Conservation (phyloP, 2,113 vertebrate species). For the Peromyscus polionotus region DNA sequence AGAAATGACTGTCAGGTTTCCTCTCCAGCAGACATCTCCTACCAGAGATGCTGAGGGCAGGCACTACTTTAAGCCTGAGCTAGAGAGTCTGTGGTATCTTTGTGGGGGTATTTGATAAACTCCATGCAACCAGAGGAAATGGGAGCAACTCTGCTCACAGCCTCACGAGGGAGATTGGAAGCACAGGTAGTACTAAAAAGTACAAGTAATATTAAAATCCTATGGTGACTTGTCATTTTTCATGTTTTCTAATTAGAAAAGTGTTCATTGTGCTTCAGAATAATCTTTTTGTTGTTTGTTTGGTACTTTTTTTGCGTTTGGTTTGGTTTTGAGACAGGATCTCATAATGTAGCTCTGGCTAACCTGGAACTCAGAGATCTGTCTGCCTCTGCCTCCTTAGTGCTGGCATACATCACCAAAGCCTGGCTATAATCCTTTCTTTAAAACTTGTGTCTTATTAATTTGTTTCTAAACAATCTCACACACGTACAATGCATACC, state of each 20-base stretch:
- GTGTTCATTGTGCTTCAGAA: background rate
- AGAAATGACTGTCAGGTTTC: rapidly evolving
- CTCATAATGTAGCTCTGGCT: background rate
- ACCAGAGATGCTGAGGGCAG: background rate
- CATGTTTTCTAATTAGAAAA: background rate
- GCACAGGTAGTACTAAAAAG: background rate
- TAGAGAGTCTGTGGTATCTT: background rate
- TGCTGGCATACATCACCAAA: background rate
- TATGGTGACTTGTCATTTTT: background rate
- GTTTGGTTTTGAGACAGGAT: background rate
- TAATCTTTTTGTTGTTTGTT: background rate
- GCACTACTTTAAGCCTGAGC: background rate
- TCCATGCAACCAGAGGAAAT: background rate
- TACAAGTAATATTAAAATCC: background rate
- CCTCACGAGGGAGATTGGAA: background rate
- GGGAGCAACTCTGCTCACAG: background rate
- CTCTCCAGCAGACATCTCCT: background rate
- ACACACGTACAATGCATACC: no score
- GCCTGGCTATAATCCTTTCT: background rate
- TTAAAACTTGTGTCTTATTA: background rate
- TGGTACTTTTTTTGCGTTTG: background rate
- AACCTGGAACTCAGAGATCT: background rate
- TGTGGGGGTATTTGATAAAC: background rate
- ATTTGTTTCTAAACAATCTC: background rate
- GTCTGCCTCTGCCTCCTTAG: background rate